Conservation (phyloP, 2,797 vertebrate genomes). For the Coracias cyanogaster region DNA sequence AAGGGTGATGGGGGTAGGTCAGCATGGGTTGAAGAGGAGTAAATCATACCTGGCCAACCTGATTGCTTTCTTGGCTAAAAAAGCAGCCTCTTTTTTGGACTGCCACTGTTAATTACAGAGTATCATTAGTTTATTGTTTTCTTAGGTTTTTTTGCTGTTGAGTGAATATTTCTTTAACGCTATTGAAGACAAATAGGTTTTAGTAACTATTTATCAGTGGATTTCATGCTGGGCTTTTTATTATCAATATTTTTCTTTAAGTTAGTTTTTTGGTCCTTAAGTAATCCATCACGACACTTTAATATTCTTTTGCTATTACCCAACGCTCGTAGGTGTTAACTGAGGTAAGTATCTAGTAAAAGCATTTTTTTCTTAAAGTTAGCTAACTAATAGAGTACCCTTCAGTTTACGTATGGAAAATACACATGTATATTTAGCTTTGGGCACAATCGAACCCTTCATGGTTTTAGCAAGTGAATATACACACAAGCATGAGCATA, state of each 20-base stretch:
- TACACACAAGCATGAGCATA: background rate
- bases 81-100: background rate
- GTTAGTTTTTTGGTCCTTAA: background rate
- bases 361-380: background rate
- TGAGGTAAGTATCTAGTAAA: background rate
- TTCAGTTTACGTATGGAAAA: background rate
- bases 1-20: background rate
- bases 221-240: background rate
- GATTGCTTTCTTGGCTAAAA: background rate
- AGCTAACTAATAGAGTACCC: background rate
- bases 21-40: background rate
- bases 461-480: background rate
- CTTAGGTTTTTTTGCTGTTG: background rate
- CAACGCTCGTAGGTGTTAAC: background rate
- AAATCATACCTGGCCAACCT: background rate
- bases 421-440: background rate
- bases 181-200: background rate
- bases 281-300: background rate
- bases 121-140: background rate
- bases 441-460: background rate
- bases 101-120: background rate
- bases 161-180: background rate
- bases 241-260: background rate
- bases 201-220: background rate
- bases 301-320: background rate